Percentiles rank a stretch among this genome's conserved stretches.
phyloP scores from a whole-genome alignment of 2,113 vertebrate species.

The Neomonachus schauinslandi region DNA sequence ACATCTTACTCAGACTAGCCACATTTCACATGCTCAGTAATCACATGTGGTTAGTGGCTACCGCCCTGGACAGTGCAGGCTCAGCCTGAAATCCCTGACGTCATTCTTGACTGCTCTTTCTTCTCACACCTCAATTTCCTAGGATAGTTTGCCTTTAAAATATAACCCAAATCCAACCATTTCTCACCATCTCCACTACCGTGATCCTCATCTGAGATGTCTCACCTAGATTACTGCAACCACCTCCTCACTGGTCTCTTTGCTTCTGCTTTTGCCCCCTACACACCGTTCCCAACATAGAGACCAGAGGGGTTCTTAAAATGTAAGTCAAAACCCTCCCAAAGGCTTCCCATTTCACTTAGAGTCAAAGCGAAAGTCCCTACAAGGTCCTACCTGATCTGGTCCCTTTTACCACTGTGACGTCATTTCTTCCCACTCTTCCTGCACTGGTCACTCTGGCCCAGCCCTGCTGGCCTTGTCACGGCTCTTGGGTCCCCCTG shows the following conservation, averaged over 20 bases:
- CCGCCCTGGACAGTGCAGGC: neutral
- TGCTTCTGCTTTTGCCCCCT: neutral
- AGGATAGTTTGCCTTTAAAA: slow-evolving; percentile 30
- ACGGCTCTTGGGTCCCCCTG: neutral
- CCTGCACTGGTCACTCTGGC: neutral
- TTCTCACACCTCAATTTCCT: neutral
- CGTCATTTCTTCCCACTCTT: neutral
- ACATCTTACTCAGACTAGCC: neutral
- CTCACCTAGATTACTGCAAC: neutral
- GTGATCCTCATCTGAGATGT: neutral
- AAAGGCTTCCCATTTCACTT: slow-evolving; percentile 9
- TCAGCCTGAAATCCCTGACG: neutral
- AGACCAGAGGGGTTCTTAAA: neutral
- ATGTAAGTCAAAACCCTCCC: neutral
- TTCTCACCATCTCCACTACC: neutral
- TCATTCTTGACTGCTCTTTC: neutral
- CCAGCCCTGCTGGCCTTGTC: neutral
- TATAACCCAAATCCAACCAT: neutral
- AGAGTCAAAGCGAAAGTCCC: slow-evolving; percentile 17
- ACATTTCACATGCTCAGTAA: neutral
- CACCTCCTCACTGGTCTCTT: neutral
- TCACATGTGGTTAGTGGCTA: neutral
- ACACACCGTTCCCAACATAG: neutral
- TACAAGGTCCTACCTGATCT: neutral
- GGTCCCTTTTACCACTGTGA: neutral